A percentile compares a stretch with the other conserved stretches of the same genome.
These are phyloP conservation scores for Metalampra italica DNA, from an alignment of 2,888 invertebrate species.

Conservation along the genomic window DNA sequence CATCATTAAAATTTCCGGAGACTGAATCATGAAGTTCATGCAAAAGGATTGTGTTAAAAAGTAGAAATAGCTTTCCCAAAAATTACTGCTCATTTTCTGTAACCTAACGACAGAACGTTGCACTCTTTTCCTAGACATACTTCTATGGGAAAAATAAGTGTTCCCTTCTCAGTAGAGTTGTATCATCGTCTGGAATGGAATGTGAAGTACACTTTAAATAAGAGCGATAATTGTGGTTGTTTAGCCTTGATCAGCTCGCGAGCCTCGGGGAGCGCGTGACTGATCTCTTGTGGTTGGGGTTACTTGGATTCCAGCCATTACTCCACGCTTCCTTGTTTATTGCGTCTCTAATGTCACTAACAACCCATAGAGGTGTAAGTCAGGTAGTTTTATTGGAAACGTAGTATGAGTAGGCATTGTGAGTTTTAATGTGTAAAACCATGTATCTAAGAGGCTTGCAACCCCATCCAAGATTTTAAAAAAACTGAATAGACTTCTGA, in stretches of 20 bases:
- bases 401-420: no score
- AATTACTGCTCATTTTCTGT: no score
- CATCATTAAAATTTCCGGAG: no score
- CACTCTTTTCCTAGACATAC: neutral
- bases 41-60: no score
- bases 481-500: no score
- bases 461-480: no score
- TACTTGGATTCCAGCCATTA: conserved; percentile 24
- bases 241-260: conserved; percentile 13
- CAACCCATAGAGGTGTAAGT: no score
- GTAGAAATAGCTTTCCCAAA: no score
- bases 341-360: conserved; percentile 12
- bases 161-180: conserved; percentile 13
- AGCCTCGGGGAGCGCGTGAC: conserved; percentile 3
- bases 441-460: no score
- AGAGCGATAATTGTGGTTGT: conserved; percentile 15
- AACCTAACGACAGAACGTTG: neutral
- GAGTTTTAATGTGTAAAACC: no score
- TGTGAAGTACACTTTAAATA: conserved; percentile 18
- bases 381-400: no score
- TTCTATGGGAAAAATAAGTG: conserved; percentile 21
- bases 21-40: no score
- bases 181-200: conserved; percentile 16
- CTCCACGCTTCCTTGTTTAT: conserved; percentile 32
- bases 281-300: conserved; percentile 17